Evolutionary conservation across 2,797 vertebrate genomes (phyloP), one percentile per base, ranked within the genome.

Genomic region (Ctenopoma multispine): DNA sequence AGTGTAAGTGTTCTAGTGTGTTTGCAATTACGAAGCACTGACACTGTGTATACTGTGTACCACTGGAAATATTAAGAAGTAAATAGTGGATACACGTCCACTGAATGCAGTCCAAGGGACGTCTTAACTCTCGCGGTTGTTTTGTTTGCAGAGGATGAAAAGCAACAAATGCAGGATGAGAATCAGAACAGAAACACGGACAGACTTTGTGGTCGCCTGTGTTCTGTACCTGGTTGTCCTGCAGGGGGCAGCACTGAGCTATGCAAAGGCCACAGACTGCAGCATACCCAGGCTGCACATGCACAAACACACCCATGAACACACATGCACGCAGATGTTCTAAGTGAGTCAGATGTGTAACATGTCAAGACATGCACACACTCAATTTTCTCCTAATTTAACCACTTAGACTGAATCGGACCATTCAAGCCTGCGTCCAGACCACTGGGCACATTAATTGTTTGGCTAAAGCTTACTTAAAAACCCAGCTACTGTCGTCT

Each of bases 211-310:
- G 23, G 51, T 13, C 34, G 31, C 24, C 58, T 13, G 38, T 82
- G 72, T 36, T 70, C 7, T 70, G 4, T 1, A 5, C 1, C 46
- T 31, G 34, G 1, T 62, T 64, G 0, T 66, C 83, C 89, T 86
- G 77, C 75, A 86, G 86, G 75, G 74, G 83, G 85, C 86, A 78
- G 79, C 72, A 77, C 88, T 83, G 84, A 85, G 87, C 87, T 41
- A 4, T 44, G 23, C 47, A 63, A 48, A 29, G n/a, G 9, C 15
- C 14, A 3, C 54, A 4, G 7, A 55, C 69, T 77, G 62, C 78
- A 79, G 50, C 47, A 61, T 46, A 18, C 11, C n/a, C 29, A 18
- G 36, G 47, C 38, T 63, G 53, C 43, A 68, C 67, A 49, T 5
- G 15, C 13, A 36, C 29, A 23, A 3, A 50, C 31, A 75, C 61